Evolutionary conservation across 2,797 vertebrate genomes (phyloP), one percentile per base, ranked within the genome.

Genomic region (Lacerta bilineata): DNA sequence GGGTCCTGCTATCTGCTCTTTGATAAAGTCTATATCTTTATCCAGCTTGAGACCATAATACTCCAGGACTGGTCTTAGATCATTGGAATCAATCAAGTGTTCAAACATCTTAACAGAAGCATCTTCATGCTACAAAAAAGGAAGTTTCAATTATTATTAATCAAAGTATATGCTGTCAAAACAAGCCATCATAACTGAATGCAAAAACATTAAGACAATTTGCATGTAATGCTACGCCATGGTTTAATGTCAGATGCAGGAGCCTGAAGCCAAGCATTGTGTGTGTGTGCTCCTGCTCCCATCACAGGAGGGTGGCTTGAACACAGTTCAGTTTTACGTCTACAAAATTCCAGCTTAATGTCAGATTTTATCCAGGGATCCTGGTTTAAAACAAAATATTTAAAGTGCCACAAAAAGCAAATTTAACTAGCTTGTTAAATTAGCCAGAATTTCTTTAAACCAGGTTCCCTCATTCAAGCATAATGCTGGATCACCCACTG

Each of bases 61-160:
- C 90, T 93, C 1, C 98, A 99, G 98, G 85, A 97, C 95, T 2
- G 43, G 66, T 93, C 90, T 94, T 86, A 99, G 96, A 0, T 61
- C 1, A 55, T 99, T 99, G 85, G 94, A 96, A 8, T 93, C 1
- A 80, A 99, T 95, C 88, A 99, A 96, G 95, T 99, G 94, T 87
- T 99, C 98, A 95, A 99, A 99, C 99, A 99, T 99, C 79, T 94
- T 5, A 59, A 98, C 94, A 2, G 98, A 99, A 68, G 98, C 98
- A 0, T 69, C 91, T 95, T 99, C 98, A 4, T 99, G 98, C 98
- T 99, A 93, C 11, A 93, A 92, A 91, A n/a, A 68, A 80, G 68
- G 4, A 3, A 15, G 66, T 9, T 55, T 43, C 33, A 39, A 3
- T 71, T 20, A 87, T 72, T 33, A 87, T 72, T 33, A 36, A 74